Evolutionary conservation across 1,140 invertebrate genomes (phyloP).

Genomic region (Drosophila ogumai): DNA sequence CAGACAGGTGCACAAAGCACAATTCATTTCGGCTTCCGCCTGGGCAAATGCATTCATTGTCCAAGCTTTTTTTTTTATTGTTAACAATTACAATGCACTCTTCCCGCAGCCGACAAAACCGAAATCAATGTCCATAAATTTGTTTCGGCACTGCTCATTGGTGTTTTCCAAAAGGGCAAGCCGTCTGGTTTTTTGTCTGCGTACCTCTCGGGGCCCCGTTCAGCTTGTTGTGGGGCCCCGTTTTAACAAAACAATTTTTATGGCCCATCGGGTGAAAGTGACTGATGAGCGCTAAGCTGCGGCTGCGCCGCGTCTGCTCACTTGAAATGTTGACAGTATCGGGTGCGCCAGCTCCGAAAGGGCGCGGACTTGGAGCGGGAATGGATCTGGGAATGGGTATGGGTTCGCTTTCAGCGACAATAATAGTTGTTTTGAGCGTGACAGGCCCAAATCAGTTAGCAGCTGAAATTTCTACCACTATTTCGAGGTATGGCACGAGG

Average conservation of each 20-base stretch:
- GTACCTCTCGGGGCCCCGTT: background rate
- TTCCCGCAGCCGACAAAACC: constrained; percentile 33
- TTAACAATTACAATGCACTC: constrained; percentile 51
- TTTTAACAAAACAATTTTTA: constrained; percentile 64
- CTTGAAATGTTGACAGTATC: constrained; percentile 66
- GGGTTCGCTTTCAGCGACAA: constrained; percentile 70
- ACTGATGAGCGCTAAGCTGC: constrained; percentile 57
- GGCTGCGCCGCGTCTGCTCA: constrained; percentile 37
- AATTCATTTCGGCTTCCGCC: constrained; percentile 56
- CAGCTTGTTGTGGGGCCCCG: constrained; percentile 1
- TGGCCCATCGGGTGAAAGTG: constrained; percentile 77
- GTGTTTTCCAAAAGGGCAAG: constrained; percentile 72
- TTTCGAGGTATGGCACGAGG: constrained; percentile 19
- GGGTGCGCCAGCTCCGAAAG: constrained; percentile 69
- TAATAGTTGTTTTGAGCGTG: constrained; percentile 60
- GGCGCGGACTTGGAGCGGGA: constrained; percentile 59
- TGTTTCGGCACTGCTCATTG: constrained; percentile 57
- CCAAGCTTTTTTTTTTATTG: constrained; percentile 5
- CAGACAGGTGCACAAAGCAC: constrained; percentile 43
- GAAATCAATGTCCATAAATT: constrained; percentile 67
- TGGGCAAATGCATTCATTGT: constrained; percentile 55
- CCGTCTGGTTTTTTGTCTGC: constrained; percentile 21
- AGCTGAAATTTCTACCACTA: constrained; percentile 41
- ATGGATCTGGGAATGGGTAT: constrained; percentile 24
- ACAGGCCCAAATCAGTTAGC: constrained; percentile 46